Base-by-base conservation (phyloP, 1,140 invertebrate genomes). In the Penaeus indicus region DNA sequence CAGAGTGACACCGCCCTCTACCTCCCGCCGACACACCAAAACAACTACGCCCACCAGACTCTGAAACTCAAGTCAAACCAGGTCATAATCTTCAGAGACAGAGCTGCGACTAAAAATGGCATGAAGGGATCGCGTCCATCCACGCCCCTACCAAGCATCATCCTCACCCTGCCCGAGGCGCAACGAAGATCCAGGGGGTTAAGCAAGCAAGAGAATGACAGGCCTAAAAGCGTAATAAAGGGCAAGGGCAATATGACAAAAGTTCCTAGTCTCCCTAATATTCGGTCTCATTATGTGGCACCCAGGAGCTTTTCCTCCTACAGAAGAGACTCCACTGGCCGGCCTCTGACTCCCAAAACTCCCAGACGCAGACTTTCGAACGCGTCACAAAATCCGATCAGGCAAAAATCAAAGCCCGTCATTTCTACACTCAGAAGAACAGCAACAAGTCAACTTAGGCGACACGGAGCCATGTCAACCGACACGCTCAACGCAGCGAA, bases 31-130 rank as follows among this genome's bases (percentile, higher is more conserved):
- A 38, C 21, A 47, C 21, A 47, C 64, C 32, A 42, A 10, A 84
- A 42, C 13, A 84, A 84, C 22, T 22, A 11, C 38, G 47, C 13
- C 62, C 18, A 22, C 21, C 63, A 67, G 47, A 47, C 18, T 2
- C 32, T n/a, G n/a, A 67, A 21, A 22, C 21, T 69, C 47, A 69
- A 47, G 69, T 21, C 82, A 69, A 84, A 84, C 16, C 16, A 84
- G 63, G 38, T 64, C 25, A 64, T 42, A 62, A 32, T 83, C 62
- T 83, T 64, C n/a, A 83, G 64, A 18, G 62, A 83, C 32, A 83
- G 16, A n/a, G 81, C 18, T 32, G 32, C 11, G 38, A 19, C 13
- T 7, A 25, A 64, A 11, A 32, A 13, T 5, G 42, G 42, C 22
- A 19, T 64, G 11, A 64, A 38, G 21, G 61, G 61, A 16, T 16